Evolutionary conservation across 2,797 vertebrate genomes (phyloP), one percentile per base, ranked within the genome.

Genomic region (Petrocephalus schoutedeni): DNA sequence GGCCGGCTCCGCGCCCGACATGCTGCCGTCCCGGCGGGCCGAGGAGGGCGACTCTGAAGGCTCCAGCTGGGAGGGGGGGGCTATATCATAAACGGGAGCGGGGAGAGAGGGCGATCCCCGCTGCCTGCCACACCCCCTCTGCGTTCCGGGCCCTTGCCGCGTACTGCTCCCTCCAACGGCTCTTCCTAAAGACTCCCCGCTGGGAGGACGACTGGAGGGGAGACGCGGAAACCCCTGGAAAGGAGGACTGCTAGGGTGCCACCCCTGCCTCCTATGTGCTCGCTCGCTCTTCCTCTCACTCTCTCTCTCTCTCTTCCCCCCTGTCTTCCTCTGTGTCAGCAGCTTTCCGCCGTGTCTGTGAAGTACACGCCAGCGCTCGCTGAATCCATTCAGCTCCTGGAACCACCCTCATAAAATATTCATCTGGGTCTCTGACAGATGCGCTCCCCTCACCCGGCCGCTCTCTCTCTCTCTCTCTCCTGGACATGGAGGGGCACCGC

Each of bases 391-490:
- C 95, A 94, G 95, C 94, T 93, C 94, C 91, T 94, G 94, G 91
- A 94, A 95, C 93, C 94, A 94, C 93, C 94, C 94, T 96, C 92
- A 96, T 97, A 95, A 96, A 97, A 96, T 95, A 97, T 97, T 95
- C 95, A 97, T 93, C 91, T 85, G 90, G 86, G 89, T 87, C 94
- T 93, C 94, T 91, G 88, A 95, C 93, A 94, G 71, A 86, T 28
- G 56, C 19, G 21, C 53, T 32, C 86, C 67, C 32, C 14, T 85
- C 92, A 92, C 88, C 93, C 92, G 92, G 91, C 89, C 91, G 90
- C 89, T 59, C 53, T 28, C 61, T 12, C 59, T 61, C 58, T 86
- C 64, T 10, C 59, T 61, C 59, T 86, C 64, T 86, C 49, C 82
- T 10, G 88, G 71, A 58, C 41, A 61, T 32, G 8, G 88, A 88